A percentile compares a stretch with the other conserved stretches of the same genome.
Evolutionary conservation across 2,888 invertebrate species (phyloP).

Genomic region (Campaea margaritaria): DNA sequence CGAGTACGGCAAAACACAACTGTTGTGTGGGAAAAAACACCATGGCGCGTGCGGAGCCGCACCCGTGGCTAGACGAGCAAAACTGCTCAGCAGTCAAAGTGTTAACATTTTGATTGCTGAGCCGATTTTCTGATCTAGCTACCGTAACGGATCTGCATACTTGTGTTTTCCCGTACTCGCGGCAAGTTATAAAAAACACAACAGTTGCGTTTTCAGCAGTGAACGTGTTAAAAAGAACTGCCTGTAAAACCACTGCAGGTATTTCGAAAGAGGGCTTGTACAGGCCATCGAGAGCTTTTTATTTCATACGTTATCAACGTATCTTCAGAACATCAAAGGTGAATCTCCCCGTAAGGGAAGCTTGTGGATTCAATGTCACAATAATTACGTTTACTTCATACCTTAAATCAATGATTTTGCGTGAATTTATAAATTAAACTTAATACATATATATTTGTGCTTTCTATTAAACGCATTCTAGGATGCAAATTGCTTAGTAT

Average conservation of each 20-base stretch:
- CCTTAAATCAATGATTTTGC: slow-evolving; percentile 1
- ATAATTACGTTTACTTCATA: background rate
- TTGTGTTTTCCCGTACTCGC: too few species aligned
- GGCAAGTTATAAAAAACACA: too few species aligned
- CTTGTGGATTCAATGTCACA: background rate
- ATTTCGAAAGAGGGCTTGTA: background rate
- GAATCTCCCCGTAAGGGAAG: background rate
- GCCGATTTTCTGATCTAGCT: too few species aligned
- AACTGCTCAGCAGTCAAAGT: too few species aligned
- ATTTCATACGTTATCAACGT: background rate
- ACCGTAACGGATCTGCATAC: too few species aligned
- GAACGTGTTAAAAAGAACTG: too few species aligned
- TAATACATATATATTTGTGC: slow-evolving; percentile 52
- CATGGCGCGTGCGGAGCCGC: too few species aligned
- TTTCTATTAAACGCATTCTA: slow-evolving; percentile 43
- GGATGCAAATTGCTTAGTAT: slow-evolving; percentile 8
- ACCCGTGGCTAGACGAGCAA: too few species aligned
- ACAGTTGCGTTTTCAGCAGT: too few species aligned
- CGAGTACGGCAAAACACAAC: too few species aligned
- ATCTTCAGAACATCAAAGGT: background rate
- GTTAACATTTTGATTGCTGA: too few species aligned
- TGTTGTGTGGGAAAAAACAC: too few species aligned
- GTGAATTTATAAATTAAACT: slow-evolving; percentile 5
- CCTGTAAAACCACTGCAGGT: background rate
- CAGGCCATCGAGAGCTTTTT: background rate